phyloP scores from a whole-genome alignment of 2,888 invertebrate genomes.

The Synanthedon vespiformis region DNA sequence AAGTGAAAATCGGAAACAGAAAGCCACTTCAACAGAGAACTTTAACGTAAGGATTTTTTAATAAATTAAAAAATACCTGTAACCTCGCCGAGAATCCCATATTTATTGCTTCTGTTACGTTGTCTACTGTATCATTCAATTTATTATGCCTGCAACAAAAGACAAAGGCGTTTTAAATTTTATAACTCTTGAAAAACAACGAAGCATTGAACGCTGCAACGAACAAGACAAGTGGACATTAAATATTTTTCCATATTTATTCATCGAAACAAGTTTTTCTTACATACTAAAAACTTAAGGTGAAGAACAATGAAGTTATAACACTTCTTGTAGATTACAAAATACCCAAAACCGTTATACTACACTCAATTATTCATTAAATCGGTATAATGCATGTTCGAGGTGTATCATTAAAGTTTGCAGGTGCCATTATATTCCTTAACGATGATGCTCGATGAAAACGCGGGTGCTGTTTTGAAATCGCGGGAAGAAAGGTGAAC shows the following conservation, averaged over 20 bases:
- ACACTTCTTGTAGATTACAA: background rate
- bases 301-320: background rate
- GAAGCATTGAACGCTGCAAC: background rate
- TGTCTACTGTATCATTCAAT: slow-evolving; percentile 33
- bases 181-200: background rate
- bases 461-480: slow-evolving; percentile 21
- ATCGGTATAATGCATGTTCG: background rate
- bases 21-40: too few relatives aligned
- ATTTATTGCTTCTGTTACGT: slow-evolving; percentile 11
- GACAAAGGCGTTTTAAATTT: background rate
- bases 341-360: background rate
- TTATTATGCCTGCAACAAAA: slow-evolving; percentile 37
- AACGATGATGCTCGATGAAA: background rate
- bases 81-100: slow-evolving; percentile 43
- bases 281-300: background rate
- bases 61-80: slow-evolving; percentile 32
- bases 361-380: background rate
- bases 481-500: slow-evolving; percentile 48
- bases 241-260: background rate
- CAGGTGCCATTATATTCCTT: background rate
- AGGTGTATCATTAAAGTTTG: background rate
- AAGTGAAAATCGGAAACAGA: too few relatives aligned
- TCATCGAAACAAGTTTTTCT: background rate
- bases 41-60: background rate
- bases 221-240: background rate